Base-by-base conservation (phyloP, 2,113 vertebrate genomes). In the Chaetops frenatus region DNA sequence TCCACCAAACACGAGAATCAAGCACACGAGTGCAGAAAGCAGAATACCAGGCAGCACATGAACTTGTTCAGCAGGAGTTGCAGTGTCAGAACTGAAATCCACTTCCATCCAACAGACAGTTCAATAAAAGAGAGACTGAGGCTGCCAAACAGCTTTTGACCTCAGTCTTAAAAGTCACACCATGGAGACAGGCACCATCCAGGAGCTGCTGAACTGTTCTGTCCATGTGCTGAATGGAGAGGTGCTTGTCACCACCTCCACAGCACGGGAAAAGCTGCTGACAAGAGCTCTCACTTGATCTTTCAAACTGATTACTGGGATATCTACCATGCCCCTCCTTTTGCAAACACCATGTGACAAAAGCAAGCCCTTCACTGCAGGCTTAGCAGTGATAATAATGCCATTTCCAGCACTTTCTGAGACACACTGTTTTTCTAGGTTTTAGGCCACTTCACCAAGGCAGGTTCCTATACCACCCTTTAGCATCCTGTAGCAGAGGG, bases 401-500 rank as follows among this genome's bases (percentile, higher is more conserved):
- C 29, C 33, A 33, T 82, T 90, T 74, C 70, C 74, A 92, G 86
- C 74, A 88, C n/a, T 87, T 84, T 36, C 65, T 60, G 81, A 93
- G 64, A 58, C 47, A 70, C 0, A 2, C 20, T 54, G 31, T 40
- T 95, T 61, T 85, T 64, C 44, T 51, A 54, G 56, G 38, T 79
- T 93, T 94, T 79, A 54, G 81, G 56, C 23, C 35, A 71, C 35
- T 90, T 87, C 45, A 42, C 27, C 73, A 62, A 65, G 61, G 44
- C 69, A 88, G 35, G 23, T 38, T 88, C 65, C 71, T 80, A 6
- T 18, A 58, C 6, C 23, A 53, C 4, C 38, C 29, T 80, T 88
- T 47, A 35, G 48, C 47, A 78, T 47, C 24, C 51, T 84, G 24
- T 27, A 35, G 70, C 56, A 74, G 28, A 84, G 25, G 20, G 64